Evolutionary conservation across 2,113 vertebrate species (phyloP).

Genomic region (Oncorhynchus keta): DNA sequence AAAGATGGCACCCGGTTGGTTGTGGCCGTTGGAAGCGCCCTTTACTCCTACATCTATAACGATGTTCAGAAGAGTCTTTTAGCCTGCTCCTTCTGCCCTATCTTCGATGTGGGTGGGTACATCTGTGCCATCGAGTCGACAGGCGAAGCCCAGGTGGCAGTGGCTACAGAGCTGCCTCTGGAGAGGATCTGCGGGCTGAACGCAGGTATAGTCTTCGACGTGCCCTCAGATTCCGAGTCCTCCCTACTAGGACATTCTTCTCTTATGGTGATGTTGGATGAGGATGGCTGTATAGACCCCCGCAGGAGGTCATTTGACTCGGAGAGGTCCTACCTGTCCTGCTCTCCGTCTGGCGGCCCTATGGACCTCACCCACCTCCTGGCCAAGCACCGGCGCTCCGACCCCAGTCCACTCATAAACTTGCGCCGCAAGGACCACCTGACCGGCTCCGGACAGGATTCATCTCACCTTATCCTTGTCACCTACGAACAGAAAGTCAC

Average conservation of each 20-base stretch:
- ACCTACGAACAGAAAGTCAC: conserved; percentile 86
- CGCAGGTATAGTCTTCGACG: conserved; percentile 77
- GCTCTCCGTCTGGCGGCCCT: conserved; percentile 63
- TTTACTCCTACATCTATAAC: conserved; percentile 92
- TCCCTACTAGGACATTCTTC: conserved; percentile 54
- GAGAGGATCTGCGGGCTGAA: conserved; percentile 89
- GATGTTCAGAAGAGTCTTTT: conserved; percentile 82
- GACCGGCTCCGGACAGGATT: conserved; percentile 86
- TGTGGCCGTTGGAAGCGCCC: conserved; percentile 83
- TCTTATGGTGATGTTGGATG: conserved; percentile 52
- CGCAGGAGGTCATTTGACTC: conserved; percentile 70
- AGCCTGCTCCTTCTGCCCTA: conserved; percentile 81
- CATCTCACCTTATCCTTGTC: conserved; percentile 89
- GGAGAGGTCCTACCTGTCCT: conserved; percentile 68
- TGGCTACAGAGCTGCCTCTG: conserved; percentile 90
- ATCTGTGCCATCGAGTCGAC: conserved; percentile 84
- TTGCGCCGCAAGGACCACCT: conserved; percentile 81
- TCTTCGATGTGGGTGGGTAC: conserved; percentile 84
- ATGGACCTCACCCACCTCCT: conserved; percentile 86
- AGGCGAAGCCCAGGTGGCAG: conserved; percentile 76
- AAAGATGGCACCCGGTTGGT: conserved; percentile 87
- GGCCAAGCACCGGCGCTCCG: conserved; percentile 72
- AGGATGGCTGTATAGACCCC: conserved; percentile 60
- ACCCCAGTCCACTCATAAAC: conserved; percentile 81
- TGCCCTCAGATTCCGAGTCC: conserved; percentile 60